Percentiles rank a stretch among this genome's conserved stretches.
Conservation (phyloP, 2,888 invertebrate genomes). For the Orthosia gracilis region DNA sequence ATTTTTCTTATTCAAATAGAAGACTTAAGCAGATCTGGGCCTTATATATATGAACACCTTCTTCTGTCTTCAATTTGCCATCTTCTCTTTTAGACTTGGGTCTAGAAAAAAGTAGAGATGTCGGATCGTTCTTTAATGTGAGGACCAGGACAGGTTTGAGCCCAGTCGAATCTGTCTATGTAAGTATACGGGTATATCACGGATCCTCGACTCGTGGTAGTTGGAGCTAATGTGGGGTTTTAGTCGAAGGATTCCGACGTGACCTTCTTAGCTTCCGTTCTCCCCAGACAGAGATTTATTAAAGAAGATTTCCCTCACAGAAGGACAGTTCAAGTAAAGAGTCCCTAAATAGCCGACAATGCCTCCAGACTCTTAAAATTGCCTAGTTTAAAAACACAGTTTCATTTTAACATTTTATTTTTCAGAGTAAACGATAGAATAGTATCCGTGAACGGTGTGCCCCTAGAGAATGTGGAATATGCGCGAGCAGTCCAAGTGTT, state of each 20-base stretch:
- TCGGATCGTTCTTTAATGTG: too few relatives aligned
- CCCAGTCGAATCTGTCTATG: not conserved
- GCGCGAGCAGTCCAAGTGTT: constrained; percentile 98
- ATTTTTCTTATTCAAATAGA: not conserved
- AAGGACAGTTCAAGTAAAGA: not conserved
- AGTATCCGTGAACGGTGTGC: constrained; percentile 98
- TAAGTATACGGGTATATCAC: too few relatives aligned
- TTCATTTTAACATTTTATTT: constrained; percentile 19
- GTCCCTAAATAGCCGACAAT: not conserved
- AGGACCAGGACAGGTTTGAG: not conserved
- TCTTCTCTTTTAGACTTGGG: not conserved
- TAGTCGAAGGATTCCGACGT: not conserved
- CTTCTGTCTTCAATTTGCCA: too few relatives aligned
- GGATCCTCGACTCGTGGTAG: not conserved
- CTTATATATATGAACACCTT: too few relatives aligned
- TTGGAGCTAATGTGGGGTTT: not conserved
- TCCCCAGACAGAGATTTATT: too few relatives aligned
- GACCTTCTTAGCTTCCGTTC: too few relatives aligned
- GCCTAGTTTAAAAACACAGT: not conserved
- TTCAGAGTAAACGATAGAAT: constrained; percentile 99
- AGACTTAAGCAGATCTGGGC: not conserved
- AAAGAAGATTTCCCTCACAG: not conserved
- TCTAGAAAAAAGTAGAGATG: too few relatives aligned
- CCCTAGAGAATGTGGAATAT: constrained; percentile 99
- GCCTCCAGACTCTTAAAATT: not conserved